Conservation (phyloP, 1,140 invertebrate genomes). For the Globodera rostochiensis region DNA sequence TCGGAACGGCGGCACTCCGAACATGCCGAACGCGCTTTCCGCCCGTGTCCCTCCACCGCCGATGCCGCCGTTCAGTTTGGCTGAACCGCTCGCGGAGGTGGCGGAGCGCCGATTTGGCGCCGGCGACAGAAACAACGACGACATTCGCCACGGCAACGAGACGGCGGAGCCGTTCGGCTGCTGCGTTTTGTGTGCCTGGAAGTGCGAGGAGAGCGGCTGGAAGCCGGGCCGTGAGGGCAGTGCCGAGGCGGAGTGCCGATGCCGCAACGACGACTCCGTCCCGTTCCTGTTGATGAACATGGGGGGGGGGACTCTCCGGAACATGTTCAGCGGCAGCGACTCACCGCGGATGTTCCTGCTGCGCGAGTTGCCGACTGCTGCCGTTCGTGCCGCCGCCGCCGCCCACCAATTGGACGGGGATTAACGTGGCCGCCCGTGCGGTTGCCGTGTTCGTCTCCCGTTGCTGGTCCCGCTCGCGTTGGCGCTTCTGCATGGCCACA, state of each 20-base stretch:
- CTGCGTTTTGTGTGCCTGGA: slow-evolving; percentile 18
- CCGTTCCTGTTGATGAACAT: slow-evolving; percentile 21
- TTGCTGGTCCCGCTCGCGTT: slow-evolving; percentile 38
- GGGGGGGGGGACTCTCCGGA: background rate
- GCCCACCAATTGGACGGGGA: slow-evolving; percentile 46
- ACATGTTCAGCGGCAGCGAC: slow-evolving; percentile 24
- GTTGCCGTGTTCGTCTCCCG: slow-evolving; percentile 17
- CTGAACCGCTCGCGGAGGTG: slow-evolving; percentile 15
- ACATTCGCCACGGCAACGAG: slow-evolving; percentile 44
- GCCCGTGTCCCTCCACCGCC: slow-evolving; percentile 7
- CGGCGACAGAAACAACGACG: slow-evolving; percentile 45
- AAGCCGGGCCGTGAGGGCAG: slow-evolving; percentile 17
- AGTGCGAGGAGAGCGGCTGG: slow-evolving; percentile 18
- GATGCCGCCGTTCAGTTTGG: slow-evolving; percentile 17
- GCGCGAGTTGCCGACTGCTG: background rate
- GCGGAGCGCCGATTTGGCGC: slow-evolving; percentile 48
- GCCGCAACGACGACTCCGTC: slow-evolving; percentile 34
- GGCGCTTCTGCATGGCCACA: slow-evolving; percentile 26
- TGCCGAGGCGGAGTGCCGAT: slow-evolving; percentile 40
- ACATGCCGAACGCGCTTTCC: background rate
- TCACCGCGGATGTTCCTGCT: slow-evolving; percentile 28
- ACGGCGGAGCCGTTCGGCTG: slow-evolving; percentile 10
- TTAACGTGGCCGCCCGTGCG: slow-evolving; percentile 23
- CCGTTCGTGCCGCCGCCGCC: slow-evolving; percentile 23
- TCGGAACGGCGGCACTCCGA: slow-evolving; percentile 21